phyloP scores from a whole-genome alignment of 2,113 vertebrate species.

The Zeus faber region DNA sequence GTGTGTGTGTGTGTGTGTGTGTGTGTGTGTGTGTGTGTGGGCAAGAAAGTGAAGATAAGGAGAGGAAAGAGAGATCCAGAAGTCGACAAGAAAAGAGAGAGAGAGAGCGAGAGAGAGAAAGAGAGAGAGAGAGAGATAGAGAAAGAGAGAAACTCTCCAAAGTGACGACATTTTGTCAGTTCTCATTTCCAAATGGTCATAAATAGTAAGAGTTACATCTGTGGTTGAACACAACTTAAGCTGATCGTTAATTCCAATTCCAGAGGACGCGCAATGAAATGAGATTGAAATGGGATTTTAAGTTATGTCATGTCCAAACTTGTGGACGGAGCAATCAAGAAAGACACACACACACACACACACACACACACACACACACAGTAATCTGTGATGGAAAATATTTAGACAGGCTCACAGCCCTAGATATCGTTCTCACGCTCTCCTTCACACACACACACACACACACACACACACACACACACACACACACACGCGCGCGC shows the following conservation, averaged over 20 bases:
- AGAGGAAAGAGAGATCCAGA: too few relatives aligned
- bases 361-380: not conserved
- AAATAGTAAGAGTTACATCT: slow-evolving; percentile 44
- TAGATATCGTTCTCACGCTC: not conserved
- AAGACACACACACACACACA: slow-evolving; percentile 17
- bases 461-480: slow-evolving; percentile 18
- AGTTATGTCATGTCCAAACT: slow-evolving; percentile 34
- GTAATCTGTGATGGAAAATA: not conserved
- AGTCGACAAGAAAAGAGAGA: too few relatives aligned
- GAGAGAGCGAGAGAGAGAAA: too few relatives aligned
- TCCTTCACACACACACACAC: not conserved
- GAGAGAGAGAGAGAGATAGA: too few relatives aligned
- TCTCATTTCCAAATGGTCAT: slow-evolving; percentile 27
- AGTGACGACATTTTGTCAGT: slow-evolving; percentile 34
- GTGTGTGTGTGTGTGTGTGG: not conserved
- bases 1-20: not conserved
- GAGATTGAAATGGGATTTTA: slow-evolving; percentile 45
- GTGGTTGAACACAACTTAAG: slow-evolving; percentile 34
- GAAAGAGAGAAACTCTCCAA: not conserved
- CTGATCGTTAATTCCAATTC: slow-evolving; percentile 39
- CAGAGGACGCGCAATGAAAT: slow-evolving; percentile 20
- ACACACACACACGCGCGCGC: slow-evolving; percentile 11
- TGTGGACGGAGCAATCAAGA: slow-evolving; percentile 62
- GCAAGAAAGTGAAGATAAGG: too few relatives aligned
- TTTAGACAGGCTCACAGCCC: not conserved